These are phyloP conservation scores for Phymatocera aterrima DNA, from an alignment of 2,888 invertebrate genomes.

Conservation along the genomic window DNA sequence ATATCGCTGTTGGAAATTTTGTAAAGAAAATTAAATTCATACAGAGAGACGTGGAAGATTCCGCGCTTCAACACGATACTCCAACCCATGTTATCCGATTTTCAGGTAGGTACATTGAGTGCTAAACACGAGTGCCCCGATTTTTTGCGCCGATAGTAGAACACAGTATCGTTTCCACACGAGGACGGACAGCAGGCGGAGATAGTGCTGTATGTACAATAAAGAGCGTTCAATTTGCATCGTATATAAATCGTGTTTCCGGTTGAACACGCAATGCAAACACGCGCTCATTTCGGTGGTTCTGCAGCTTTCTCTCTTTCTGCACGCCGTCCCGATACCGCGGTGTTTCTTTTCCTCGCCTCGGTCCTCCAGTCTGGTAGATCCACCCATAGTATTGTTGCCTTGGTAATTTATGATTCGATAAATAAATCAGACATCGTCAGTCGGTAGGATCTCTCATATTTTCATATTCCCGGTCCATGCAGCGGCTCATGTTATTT, in stretches of 20 bases:
- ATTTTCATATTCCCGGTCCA: no score
- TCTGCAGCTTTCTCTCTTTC: constrained; percentile 56
- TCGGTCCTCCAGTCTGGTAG: constrained; percentile 8
- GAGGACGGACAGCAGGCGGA: not conserved
- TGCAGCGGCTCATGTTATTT: not conserved
- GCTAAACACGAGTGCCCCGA: no score
- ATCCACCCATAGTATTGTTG: constrained; percentile 62
- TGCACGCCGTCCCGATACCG: constrained; percentile 50
- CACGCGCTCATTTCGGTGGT: constrained; percentile 66
- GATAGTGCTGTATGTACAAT: constrained; percentile 25
- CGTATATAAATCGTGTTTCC: constrained; percentile 70
- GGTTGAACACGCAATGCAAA: constrained; percentile 72
- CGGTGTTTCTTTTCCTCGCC: not conserved
- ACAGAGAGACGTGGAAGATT: no score
- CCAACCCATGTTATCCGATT: no score
- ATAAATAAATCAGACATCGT: constrained; percentile 67
- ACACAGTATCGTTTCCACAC: not conserved
- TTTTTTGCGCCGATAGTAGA: no score
- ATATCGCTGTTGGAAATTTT: no score
- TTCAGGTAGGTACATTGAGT: no score
- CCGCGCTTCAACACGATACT: no score
- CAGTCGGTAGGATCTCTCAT: constrained; percentile 8
- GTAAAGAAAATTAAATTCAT: no score
- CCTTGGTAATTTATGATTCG: constrained; percentile 70
- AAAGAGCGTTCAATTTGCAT: constrained; percentile 70